phyloP scores from a whole-genome alignment of 1,140 invertebrate species.

The Drosophila persimilis region DNA sequence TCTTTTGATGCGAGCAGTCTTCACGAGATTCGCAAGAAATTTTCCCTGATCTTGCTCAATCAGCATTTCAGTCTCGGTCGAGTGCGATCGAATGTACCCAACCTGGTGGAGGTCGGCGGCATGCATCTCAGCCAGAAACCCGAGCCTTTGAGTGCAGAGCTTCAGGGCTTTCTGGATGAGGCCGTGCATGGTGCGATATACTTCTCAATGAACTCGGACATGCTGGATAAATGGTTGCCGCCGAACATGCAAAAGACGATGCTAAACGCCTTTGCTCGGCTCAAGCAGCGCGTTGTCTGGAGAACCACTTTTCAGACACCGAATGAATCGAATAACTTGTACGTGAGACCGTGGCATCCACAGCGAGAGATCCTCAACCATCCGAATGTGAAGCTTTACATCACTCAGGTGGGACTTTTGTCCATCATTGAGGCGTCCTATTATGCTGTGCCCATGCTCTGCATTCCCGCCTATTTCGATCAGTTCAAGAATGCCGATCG shows the following conservation, averaged over 20 bases:
- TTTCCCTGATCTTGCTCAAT: slow-evolving; percentile 69
- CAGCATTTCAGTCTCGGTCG: slow-evolving; percentile 71
- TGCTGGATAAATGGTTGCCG: slow-evolving; percentile 84
- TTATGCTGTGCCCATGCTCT: slow-evolving; percentile 47
- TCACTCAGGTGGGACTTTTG: slow-evolving; percentile 85
- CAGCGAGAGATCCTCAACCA: slow-evolving; percentile 84
- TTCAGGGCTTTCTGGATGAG: slow-evolving; percentile 84
- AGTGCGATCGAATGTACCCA: slow-evolving; percentile 71
- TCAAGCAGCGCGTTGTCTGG: slow-evolving; percentile 83
- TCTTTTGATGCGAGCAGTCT: slow-evolving; percentile 30
- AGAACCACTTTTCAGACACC: slow-evolving; percentile 83
- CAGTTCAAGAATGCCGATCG: slow-evolving; percentile 54
- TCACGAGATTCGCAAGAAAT: slow-evolving; percentile 44
- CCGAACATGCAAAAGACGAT: slow-evolving; percentile 70
- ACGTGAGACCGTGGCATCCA: slow-evolving; percentile 84
- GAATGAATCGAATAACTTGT: slow-evolving; percentile 85
- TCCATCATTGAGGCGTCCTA: slow-evolving; percentile 83
- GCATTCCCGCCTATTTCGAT: slow-evolving; percentile 56
- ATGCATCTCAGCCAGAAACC: slow-evolving; percentile 84
- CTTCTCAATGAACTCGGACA: slow-evolving; percentile 86
- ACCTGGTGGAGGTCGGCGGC: slow-evolving; percentile 84
- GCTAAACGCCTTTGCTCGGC: slow-evolving; percentile 18
- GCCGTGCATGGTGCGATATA: slow-evolving; percentile 85
- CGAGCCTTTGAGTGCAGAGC: slow-evolving; percentile 52
- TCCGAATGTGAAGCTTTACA: slow-evolving; percentile 83